Conservation (phyloP, 2,888 invertebrate species). For the Hyposoter dolosus region DNA sequence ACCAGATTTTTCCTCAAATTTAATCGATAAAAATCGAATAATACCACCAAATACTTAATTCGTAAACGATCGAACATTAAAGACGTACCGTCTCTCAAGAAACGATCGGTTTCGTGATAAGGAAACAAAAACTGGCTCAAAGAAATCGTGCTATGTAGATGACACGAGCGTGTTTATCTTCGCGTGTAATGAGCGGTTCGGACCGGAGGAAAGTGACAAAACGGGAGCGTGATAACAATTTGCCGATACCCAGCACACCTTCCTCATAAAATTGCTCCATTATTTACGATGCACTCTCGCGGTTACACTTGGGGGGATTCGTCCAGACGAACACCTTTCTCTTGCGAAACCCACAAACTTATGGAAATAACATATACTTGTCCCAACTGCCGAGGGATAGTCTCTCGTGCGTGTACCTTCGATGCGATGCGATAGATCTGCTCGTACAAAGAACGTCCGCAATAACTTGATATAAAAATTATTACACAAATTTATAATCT, state of each 20-base stretch:
- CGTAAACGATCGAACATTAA: not conserved
- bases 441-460: constrained; percentile 15
- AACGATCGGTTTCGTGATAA: not conserved
- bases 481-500: not conserved
- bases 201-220: constrained; percentile 13
- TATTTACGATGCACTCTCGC: constrained; percentile 39
- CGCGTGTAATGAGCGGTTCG: not conserved
- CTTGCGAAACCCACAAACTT: constrained; percentile 55
- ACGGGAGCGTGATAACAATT: constrained; percentile 39
- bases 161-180: not conserved
- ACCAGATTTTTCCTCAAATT: not conserved
- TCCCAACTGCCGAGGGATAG: constrained; percentile 31
- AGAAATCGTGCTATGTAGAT: not conserved
- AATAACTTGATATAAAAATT: not conserved
- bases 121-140: not conserved
- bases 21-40: not conserved
- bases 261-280: constrained; percentile 44
- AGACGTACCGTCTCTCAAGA: not conserved
- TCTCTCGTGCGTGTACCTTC: constrained; percentile 54
- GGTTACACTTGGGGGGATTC: constrained; percentile 54
- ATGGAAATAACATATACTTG: constrained; percentile 19
- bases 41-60: not conserved
- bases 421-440: constrained; percentile 32
- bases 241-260: constrained; percentile 22
- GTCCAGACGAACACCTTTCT: constrained; percentile 60